Evolutionary conservation across 2,888 invertebrate species (phyloP).

Genomic region (Drosophila anomelani): DNA sequence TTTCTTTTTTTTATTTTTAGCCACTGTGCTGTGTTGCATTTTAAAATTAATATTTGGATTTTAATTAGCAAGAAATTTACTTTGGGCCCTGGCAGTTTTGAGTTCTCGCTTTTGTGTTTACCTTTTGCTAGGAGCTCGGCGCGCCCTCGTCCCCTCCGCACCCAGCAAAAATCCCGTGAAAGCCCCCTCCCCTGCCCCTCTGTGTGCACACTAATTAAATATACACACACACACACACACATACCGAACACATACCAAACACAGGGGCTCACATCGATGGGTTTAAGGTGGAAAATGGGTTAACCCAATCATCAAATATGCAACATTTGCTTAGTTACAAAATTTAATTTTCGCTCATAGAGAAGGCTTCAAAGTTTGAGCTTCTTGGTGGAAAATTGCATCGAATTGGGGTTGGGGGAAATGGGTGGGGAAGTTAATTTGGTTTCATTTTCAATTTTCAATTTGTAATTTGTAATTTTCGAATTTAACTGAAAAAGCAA

Average conservation of each 20-base stretch:
- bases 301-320: slow-evolving; percentile 70
- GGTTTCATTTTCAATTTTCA: neutral
- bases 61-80: slow-evolving; percentile 77
- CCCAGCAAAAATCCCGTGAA: slow-evolving; percentile 3
- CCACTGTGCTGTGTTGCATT: slow-evolving; percentile 62
- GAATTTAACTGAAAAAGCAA: slow-evolving; percentile 29
- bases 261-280: slow-evolving; percentile 16
- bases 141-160: slow-evolving; percentile 28
- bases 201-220: slow-evolving; percentile 65
- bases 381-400: slow-evolving; percentile 14
- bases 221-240: slow-evolving; percentile 61
- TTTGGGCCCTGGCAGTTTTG: slow-evolving; percentile 68
- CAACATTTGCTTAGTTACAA: slow-evolving; percentile 74
- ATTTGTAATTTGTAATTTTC: slow-evolving; percentile 2
- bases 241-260: slow-evolving; percentile 31
- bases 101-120: slow-evolving; percentile 61
- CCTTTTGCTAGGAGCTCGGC: slow-evolving; percentile 57
- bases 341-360: slow-evolving; percentile 63
- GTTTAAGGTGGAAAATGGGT: slow-evolving; percentile 4
- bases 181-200: slow-evolving; percentile 16
- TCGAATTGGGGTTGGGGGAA: neutral
- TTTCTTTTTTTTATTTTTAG: slow-evolving; percentile 21
- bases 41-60: slow-evolving; percentile 79
- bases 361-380: neutral
- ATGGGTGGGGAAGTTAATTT: neutral